phyloP scores from a whole-genome alignment of 2,797 vertebrate species.

The Anolis apletophallus region DNA sequence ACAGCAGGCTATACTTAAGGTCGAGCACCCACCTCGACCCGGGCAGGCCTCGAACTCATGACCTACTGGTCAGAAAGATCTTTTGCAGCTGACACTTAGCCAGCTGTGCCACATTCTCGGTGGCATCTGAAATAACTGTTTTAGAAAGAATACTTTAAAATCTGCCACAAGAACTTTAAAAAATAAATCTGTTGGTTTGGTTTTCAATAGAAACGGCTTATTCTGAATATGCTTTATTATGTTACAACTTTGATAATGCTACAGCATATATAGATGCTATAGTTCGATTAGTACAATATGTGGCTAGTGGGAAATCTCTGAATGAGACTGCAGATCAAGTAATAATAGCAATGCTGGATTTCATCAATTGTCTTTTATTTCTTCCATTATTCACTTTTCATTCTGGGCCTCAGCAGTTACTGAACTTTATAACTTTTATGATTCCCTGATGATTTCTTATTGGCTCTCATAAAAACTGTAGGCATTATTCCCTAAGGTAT shows the following conservation, averaged over 20 bases:
- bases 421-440: background rate
- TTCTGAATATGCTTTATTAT: background rate
- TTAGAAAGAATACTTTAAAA: background rate
- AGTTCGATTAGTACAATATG: background rate
- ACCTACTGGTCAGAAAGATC: too few species aligned
- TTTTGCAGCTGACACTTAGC: too few species aligned
- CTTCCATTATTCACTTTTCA: background rate
- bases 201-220: background rate
- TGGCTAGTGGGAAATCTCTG: slow-evolving; percentile 5
- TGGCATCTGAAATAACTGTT: background rate
- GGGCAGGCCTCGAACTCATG: too few species aligned
- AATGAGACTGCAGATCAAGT: background rate
- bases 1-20: too few species aligned
- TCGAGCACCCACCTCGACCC: too few species aligned
- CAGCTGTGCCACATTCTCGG: too few species aligned
- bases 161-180: background rate
- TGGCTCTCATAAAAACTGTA: too few species aligned
- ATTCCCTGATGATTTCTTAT: background rate
- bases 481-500: too few species aligned
- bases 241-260: background rate
- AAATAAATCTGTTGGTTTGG: background rate
- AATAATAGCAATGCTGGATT: background rate
- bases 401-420: background rate
- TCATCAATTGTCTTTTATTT: slow-evolving; percentile 3
- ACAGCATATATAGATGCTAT: background rate